These are phyloP conservation scores for Alces alces DNA, from an alignment of 2,113 vertebrate genomes.

Conservation along the genomic window DNA sequence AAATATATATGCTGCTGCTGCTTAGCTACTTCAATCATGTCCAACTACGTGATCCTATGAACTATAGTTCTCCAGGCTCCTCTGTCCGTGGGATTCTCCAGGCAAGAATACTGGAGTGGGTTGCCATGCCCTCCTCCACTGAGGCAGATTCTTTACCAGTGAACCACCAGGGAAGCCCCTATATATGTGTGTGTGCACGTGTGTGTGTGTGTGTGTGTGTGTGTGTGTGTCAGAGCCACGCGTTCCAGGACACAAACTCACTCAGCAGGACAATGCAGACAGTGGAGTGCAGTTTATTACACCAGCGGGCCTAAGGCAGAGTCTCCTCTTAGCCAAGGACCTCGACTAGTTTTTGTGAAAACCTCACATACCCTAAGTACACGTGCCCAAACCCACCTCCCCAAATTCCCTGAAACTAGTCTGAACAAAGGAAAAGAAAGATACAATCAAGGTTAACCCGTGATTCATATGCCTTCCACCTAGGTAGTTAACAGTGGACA, in stretches of 20 bases:
- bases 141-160: background rate
- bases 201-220: too few species aligned
- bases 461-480: background rate
- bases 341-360: background rate
- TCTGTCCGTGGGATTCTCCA: background rate
- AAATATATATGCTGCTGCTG: accelerated
- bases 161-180: background rate
- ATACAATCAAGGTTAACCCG: background rate
- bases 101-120: background rate
- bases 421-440: background rate
- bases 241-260: background rate
- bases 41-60: background rate
- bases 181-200: accelerated
- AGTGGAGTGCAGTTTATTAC: background rate
- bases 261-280: background rate
- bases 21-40: background rate
- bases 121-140: background rate
- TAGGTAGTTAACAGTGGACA: background rate
- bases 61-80: background rate
- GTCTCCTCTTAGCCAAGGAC: background rate
- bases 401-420: background rate
- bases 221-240: background rate
- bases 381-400: background rate
- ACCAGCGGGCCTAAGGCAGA: accelerated
- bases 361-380: background rate